Conservation (phyloP, 2,888 invertebrate species). For the Torymus auratus region DNA sequence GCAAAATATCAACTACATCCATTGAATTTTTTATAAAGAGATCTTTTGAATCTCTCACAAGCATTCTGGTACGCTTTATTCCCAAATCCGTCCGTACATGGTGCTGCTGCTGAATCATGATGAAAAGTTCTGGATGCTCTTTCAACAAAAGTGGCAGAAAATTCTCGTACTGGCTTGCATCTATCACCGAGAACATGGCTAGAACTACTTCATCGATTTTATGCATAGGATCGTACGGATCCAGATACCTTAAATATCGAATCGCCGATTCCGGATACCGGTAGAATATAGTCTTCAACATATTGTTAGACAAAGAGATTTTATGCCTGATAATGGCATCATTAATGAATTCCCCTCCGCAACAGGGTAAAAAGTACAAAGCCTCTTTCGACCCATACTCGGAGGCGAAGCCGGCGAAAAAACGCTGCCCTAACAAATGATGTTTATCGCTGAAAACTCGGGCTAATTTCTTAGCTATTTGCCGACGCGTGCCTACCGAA, state of each 20-base stretch:
- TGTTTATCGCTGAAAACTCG: constrained; percentile 60
- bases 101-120: constrained; percentile 37
- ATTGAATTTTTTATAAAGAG: constrained; percentile 63
- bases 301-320: constrained; percentile 59
- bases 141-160: constrained; percentile 65
- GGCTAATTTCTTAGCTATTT: constrained; percentile 66
- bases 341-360: constrained; percentile 66
- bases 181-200: constrained; percentile 46
- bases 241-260: constrained; percentile 65
- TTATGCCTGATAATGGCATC: constrained; percentile 58
- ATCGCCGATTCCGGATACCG: constrained; percentile 67
- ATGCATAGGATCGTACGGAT: constrained; percentile 10
- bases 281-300: constrained; percentile 61
- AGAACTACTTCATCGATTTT: constrained; percentile 36
- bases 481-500: constrained; percentile 66
- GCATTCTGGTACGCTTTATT: constrained; percentile 61
- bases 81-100: constrained; percentile 58
- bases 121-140: constrained; percentile 63
- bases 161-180: constrained; percentile 51
- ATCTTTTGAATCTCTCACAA: constrained; percentile 64
- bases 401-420: constrained; percentile 63
- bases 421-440: constrained; percentile 64
- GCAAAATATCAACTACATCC: constrained; percentile 61
- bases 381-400: constrained; percentile 65
- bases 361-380: constrained; percentile 65